Evolutionary conservation across 2,113 vertebrate genomes (phyloP), one percentile per base, ranked within the genome.

Genomic region (Actenoides hombroni): DNA sequence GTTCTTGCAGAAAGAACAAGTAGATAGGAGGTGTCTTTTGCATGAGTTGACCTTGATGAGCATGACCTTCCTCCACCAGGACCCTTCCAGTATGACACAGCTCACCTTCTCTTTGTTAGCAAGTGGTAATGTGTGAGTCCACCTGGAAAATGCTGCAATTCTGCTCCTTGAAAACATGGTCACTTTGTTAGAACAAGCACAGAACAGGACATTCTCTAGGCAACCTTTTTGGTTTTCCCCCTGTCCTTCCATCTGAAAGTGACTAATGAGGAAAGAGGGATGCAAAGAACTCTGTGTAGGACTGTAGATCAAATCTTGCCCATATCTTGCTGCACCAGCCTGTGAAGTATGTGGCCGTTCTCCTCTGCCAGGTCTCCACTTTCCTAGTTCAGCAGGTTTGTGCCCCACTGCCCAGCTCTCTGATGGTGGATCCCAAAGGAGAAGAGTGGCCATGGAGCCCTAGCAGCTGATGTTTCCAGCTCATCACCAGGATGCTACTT

Each of bases 291-390:
- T 68, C 57, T 16, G 12, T 59, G 25, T 33, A 54, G 42, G 54
- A n/a, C 39, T 63, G 37, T 19, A 59, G 65, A 61, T 40, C 14
- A 67, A 57, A 44, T 53, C 21, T 40, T 64, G n/a, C 16, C 16
- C 2, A 3, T 0, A 0, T 35, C 53, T 86, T 3, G 0, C n/a
- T 86, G 25, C 23, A 49, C 25, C 16, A 56, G 9, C 6, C 7
- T 29, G 19, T 1, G 7, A 67, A 29, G 26, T 3, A 3, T 6
- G 4, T 59, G 37, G 33, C 64, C 0, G 0, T 31, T 87, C 54
- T 14, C 8, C 23, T 35, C 49, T 86, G 48, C 11, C n/a, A n/a
- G 9, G 10, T 59, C n/a, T 93, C 24, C 15, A 9, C 28, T 59
- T 51, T 26, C 33, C 59, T 33, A 9, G 26, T 40, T 57, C 49